Evolutionary conservation across 2,888 invertebrate species (phyloP), one percentile per base, ranked within the genome.

Genomic region (Eupithecia exiguata): DNA sequence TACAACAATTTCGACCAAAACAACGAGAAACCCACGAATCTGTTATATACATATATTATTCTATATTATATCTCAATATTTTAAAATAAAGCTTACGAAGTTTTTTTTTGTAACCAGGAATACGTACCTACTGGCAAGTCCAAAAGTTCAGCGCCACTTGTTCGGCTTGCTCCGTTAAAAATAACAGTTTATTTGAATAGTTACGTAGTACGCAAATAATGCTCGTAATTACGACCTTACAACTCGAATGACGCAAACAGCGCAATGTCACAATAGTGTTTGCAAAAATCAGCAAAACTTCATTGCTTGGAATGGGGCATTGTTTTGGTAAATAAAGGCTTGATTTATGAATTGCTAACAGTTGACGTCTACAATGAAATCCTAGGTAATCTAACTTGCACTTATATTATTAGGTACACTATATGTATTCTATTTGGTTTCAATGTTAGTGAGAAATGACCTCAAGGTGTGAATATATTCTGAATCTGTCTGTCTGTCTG

Each of bases 121-220:
- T 53, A n/a, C n/a, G n/a, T n/a, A 53, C 12, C 53, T 53, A 58
- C 21, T 25, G 58, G 25, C 58, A 25, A 58, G 4, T 25, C n/a
- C 61, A 73, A 78, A 78, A 71, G 71, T 58, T 75, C 75, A 68
- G 72, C 74, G 65, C 66, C 71, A 74, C 74, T 71, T 78, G 78
- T 30, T 30, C 30, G 30, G 30, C 74, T 71, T 78, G 78, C 77
- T 73, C 79, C 77, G 78, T 80, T 80, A 80, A 80, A 77, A 77
- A 78, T 77, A 80, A 80, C 78, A 71, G 77, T 78, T 71, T 76
- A 70, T 63, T 53, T 66, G 68, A 74, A 74, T 74, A 63, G 62
- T 21, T 68, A 58, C 21, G 43, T 66, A 69, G 12, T 36, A 38
- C 12, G 36, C 38, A 65, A 65, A 38, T 65, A 35, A 12, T 62